phyloP scores from a whole-genome alignment of 2,113 vertebrate genomes.

The Calyptomena viridis region DNA sequence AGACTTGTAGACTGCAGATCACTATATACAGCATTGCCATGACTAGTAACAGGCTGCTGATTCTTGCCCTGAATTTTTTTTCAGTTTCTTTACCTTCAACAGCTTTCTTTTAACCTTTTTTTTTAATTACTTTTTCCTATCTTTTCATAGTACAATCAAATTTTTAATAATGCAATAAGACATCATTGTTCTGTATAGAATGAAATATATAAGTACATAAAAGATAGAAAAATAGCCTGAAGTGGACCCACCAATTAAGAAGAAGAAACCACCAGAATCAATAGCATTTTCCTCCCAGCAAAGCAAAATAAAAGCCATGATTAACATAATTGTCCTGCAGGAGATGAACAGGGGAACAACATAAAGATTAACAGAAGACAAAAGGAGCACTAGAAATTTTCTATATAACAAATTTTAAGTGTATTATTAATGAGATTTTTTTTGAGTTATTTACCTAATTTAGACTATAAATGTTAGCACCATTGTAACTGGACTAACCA shows the following conservation, averaged over 20 bases:
- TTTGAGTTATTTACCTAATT: background rate
- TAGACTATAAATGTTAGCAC: background rate
- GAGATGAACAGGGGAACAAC: background rate
- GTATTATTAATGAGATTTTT: background rate
- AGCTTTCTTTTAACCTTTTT: background rate
- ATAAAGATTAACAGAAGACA: background rate
- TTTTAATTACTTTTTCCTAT: background rate
- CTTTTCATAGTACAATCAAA: background rate
- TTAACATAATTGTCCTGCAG: background rate
- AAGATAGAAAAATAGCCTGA: background rate
- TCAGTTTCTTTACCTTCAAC: background rate
- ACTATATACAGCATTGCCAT: background rate
- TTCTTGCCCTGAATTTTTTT: background rate
- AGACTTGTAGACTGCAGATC: background rate
- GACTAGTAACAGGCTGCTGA: background rate
- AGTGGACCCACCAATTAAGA: background rate
- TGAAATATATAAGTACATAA: background rate
- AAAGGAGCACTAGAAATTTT: background rate
- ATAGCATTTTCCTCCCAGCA: background rate
- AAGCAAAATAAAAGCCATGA: background rate
- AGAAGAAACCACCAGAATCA: background rate
- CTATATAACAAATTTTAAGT: background rate
- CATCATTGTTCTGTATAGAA: background rate
- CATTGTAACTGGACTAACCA: background rate
- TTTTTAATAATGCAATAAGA: background rate